Conservation (phyloP, 1,140 invertebrate species). For the Polyergus mexicanus region DNA sequence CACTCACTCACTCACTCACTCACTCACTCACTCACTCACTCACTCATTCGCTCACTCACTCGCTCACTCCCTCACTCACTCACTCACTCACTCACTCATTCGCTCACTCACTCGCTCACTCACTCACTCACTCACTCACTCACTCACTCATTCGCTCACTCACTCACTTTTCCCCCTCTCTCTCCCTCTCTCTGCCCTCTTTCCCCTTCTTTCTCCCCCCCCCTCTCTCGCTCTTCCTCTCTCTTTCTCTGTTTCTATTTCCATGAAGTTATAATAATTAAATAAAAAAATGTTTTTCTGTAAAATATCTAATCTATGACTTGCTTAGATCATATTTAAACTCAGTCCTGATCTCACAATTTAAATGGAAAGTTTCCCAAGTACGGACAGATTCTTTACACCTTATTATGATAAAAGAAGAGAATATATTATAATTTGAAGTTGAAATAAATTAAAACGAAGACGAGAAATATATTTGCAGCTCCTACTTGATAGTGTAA, state of each 20-base stretch:
- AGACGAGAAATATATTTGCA: background rate
- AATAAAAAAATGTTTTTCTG: slow-evolving; percentile 12
- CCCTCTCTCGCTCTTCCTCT: no score
- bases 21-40: no score
- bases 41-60: no score
- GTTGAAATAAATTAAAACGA: slow-evolving; percentile 31
- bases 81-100: no score
- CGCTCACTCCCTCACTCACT: no score
- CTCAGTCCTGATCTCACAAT: background rate
- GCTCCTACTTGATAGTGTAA: background rate
- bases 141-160: no score
- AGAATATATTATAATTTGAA: background rate
- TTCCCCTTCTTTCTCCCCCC: background rate
- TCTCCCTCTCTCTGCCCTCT: no score
- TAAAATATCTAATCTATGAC: background rate
- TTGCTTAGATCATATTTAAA: background rate
- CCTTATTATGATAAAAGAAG: no score
- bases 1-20: no score
- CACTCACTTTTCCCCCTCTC: no score
- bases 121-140: no score
- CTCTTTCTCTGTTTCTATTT: background rate
- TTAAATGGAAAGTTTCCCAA: background rate
- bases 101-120: no score
- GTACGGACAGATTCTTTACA: background rate
- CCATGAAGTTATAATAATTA: background rate